These are phyloP conservation scores for Xestia xanthographa DNA, from an alignment of 2,888 invertebrate genomes.

Conservation along the genomic window DNA sequence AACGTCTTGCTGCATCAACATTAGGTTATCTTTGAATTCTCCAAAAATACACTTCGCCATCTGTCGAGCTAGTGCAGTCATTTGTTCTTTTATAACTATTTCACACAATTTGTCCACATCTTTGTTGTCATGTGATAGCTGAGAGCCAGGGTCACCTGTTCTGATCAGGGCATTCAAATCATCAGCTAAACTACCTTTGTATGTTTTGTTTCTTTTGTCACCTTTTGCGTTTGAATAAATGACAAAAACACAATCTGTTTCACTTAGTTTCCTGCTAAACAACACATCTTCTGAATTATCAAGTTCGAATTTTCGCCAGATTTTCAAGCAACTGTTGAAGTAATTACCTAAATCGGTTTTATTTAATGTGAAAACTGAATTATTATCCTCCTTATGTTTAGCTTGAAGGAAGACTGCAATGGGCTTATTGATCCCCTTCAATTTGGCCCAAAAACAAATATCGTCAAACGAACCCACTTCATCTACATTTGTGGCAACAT, in stretches of 20 bases:
- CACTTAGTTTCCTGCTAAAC: conserved; percentile 25
- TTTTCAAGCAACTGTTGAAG: conserved; percentile 22
- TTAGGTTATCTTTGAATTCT: conserved; percentile 12
- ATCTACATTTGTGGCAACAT: conserved; percentile 59
- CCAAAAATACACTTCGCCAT: conserved; percentile 31
- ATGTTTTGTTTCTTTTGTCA: conserved; percentile 22
- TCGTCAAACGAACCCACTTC: conserved; percentile 59
- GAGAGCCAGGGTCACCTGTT: conserved; percentile 43
- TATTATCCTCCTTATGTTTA: conserved; percentile 23
- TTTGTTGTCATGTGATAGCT: conserved; percentile 18
- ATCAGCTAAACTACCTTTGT: neutral
- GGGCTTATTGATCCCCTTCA: conserved; percentile 8
- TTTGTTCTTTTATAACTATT: conserved; percentile 39
- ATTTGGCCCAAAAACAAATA: conserved; percentile 48
- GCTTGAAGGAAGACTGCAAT: conserved; percentile 28
- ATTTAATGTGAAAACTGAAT: neutral
- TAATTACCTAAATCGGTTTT: conserved; percentile 13
- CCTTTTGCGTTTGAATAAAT: conserved; percentile 53
- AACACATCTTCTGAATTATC: conserved; percentile 25
- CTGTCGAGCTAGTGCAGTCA: conserved; percentile 31
- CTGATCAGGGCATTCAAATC: conserved; percentile 41
- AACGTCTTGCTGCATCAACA: conserved; percentile 47
- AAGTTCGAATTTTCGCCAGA: conserved; percentile 11
- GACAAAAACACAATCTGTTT: conserved; percentile 45
- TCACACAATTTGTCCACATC: conserved; percentile 29